Percentiles rank a stretch among this genome's conserved stretches.
Evolutionary conservation across 2,797 vertebrate genomes (phyloP).

Genomic region (Aplochiton taeniatus): DNA sequence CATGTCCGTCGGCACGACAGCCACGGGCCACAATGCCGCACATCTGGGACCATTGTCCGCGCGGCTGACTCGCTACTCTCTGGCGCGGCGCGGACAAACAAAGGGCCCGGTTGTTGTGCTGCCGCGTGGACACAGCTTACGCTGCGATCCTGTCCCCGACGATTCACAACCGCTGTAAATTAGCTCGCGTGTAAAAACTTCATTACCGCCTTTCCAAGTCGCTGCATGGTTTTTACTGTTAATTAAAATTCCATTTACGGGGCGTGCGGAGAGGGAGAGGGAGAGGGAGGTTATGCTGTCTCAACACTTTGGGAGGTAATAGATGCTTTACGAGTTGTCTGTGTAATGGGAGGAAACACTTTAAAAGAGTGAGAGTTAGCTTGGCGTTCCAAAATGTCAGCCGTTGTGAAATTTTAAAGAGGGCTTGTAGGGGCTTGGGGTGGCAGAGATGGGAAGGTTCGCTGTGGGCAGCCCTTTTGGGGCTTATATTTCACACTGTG

Average conservation of each 20-base stretch:
- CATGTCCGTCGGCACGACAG: background rate
- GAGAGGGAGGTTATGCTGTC: slow-evolving; percentile 34
- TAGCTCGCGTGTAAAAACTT: slow-evolving; percentile 54
- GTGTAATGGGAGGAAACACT: slow-evolving; percentile 27
- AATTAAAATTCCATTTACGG: slow-evolving; percentile 66
- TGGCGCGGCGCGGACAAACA: slow-evolving; percentile 37
- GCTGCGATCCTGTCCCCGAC: slow-evolving; percentile 40
- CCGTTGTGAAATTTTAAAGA: slow-evolving; percentile 34
- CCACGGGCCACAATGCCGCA: background rate
- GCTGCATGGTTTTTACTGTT: slow-evolving; percentile 63
- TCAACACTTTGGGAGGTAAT: slow-evolving; percentile 54
- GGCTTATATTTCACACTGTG: slow-evolving; percentile 16
- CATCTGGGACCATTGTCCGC: slow-evolving; percentile 10
- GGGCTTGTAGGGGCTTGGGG: slow-evolving; percentile 7
- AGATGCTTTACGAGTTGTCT: slow-evolving; percentile 50
- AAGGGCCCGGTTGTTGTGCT: slow-evolving; percentile 34
- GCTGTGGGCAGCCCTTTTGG: slow-evolving; percentile 20
- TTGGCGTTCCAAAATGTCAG: slow-evolving; percentile 34
- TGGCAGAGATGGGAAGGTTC: slow-evolving; percentile 3
- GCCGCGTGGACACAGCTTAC: slow-evolving; percentile 31
- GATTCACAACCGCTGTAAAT: slow-evolving; percentile 60
- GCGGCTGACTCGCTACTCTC: background rate
- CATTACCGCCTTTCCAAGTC: slow-evolving; percentile 64
- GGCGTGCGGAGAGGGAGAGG: slow-evolving; percentile 5
- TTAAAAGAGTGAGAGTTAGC: slow-evolving; percentile 40